A percentile compares a stretch with the other conserved stretches of the same genome.
Evolutionary conservation across 2,797 vertebrate species (phyloP).

Genomic region (Danio kyathit): DNA sequence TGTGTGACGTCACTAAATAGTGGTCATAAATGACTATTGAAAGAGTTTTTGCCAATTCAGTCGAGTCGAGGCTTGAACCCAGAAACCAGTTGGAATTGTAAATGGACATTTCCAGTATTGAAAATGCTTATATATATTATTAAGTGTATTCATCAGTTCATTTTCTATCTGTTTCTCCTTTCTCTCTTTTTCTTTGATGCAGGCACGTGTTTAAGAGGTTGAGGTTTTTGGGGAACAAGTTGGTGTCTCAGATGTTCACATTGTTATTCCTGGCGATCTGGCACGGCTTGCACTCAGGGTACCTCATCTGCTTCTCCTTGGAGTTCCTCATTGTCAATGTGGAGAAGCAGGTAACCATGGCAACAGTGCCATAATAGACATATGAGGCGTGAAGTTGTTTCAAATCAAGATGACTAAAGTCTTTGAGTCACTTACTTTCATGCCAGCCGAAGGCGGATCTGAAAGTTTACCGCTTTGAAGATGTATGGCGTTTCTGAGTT

Average conservation of each 20-base stretch:
- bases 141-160: not conserved
- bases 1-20: too few relatives aligned
- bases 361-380: constrained; percentile 7
- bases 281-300: constrained; percentile 96
- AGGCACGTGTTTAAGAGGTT: constrained; percentile 96
- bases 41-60: too few relatives aligned
- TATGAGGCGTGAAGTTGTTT: constrained; percentile 6
- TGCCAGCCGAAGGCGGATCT: not conserved
- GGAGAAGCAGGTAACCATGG: constrained; percentile 88
- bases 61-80: too few relatives aligned
- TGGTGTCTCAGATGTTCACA: constrained; percentile 88
- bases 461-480: constrained; percentile 18
- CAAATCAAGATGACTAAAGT: constrained; percentile 33
- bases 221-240: constrained; percentile 93
- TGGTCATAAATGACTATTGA: too few relatives aligned
- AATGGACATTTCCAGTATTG: not conserved
- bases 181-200: not conserved
- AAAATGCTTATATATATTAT: not conserved
- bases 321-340: constrained; percentile 93
- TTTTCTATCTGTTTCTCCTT: not conserved
- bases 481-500: not conserved
- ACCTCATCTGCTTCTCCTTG: constrained; percentile 96
- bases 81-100: not conserved
- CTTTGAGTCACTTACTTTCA: constrained; percentile 35
- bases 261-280: constrained; percentile 92